phyloP scores from a whole-genome alignment of 1,140 invertebrate species.

The Pseudomyrmex flavicornis region DNA sequence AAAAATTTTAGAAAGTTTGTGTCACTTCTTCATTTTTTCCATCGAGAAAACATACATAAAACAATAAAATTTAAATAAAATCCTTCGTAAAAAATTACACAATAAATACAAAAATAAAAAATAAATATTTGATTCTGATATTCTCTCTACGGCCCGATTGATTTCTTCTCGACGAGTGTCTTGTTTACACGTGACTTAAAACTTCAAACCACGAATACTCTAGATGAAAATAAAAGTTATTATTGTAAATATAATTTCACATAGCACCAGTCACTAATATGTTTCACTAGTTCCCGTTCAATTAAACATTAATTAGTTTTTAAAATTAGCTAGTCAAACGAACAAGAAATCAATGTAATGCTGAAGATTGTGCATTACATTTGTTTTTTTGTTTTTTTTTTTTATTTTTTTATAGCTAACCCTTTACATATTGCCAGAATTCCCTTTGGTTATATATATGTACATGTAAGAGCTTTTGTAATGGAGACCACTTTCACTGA shows the following conservation, averaged over 20 bases:
- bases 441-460: conserved; percentile 37
- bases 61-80: not conserved
- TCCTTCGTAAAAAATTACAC: not conserved
- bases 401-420: not conserved
- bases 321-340: conserved; percentile 59
- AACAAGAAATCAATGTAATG: conserved; percentile 18
- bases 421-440: conserved; percentile 47
- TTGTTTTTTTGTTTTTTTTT: conserved; percentile 20
- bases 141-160: conserved; percentile 30
- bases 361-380: conserved; percentile 46
- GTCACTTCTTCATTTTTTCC: conserved; percentile 32
- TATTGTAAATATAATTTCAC: conserved; percentile 54
- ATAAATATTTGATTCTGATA: conserved; percentile 21
- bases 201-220: conserved; percentile 58
- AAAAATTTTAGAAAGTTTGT: conserved; percentile 52
- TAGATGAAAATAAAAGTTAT: conserved; percentile 58
- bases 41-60: conserved; percentile 15
- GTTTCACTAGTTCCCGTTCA: conserved; percentile 3
- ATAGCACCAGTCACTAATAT: conserved; percentile 66
- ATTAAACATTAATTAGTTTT: conserved; percentile 49
- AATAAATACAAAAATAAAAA: conserved; percentile 23
- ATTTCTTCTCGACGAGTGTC: conserved; percentile 32
- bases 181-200: conserved; percentile 51
- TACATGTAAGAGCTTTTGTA: conserved; percentile 10
- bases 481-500: conserved; percentile 13